Conservation (phyloP, 2,797 vertebrate species). For the Xenops minutus region DNA sequence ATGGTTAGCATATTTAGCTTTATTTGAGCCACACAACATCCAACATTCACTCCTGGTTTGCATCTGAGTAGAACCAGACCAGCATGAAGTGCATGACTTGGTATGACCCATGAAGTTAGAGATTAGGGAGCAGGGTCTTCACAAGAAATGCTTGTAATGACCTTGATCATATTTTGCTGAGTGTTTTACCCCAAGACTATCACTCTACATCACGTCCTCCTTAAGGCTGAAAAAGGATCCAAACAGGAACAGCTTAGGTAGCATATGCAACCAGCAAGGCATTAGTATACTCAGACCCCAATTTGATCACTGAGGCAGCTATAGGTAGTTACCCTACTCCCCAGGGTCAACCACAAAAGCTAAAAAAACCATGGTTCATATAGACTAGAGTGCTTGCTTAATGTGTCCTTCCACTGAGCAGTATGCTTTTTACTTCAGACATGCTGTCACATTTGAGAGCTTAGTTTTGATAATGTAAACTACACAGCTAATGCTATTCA, state of each 20-base stretch:
- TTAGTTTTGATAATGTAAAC: neutral
- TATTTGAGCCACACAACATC: neutral
- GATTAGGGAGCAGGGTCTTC: accelerated
- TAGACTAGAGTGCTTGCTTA: neutral
- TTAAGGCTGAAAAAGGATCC: neutral
- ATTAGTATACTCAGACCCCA: neutral
- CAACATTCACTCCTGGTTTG: neutral
- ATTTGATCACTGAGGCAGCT: neutral
- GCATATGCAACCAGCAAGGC: neutral
- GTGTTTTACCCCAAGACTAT: neutral
- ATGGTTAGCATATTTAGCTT: neutral
- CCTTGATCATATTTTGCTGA: neutral
- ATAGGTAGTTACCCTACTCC: neutral
- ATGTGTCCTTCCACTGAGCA: neutral
- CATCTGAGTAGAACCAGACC: neutral
- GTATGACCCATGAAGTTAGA: neutral
- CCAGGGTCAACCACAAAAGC: neutral
- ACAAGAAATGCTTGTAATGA: neutral
- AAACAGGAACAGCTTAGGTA: neutral
- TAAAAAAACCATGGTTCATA: neutral
- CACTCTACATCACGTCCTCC: neutral
- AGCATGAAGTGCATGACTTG: neutral
- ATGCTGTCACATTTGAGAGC: neutral
- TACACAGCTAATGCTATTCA: neutral
- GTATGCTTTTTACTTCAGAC: neutral